Evolutionary conservation across 2,888 invertebrate species (phyloP).

Genomic region (Cantharis lateralis): DNA sequence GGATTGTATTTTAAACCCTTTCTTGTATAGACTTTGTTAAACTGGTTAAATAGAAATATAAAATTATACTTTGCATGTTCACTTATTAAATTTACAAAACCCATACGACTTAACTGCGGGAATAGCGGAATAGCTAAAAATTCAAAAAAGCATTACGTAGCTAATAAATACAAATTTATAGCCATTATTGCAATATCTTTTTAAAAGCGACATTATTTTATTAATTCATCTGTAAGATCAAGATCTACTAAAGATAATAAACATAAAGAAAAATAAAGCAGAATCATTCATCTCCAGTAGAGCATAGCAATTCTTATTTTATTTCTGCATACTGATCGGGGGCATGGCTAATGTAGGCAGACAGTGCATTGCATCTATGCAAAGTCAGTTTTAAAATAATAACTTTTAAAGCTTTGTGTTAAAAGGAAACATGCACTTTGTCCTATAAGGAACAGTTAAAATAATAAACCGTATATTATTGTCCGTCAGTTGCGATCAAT

Average conservation of each 20-base stretch:
- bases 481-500: not conserved
- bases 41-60: conserved; percentile 17
- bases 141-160: not conserved
- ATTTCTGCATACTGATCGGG: conserved; percentile 28
- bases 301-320: conserved; percentile 28
- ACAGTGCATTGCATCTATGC: conserved; percentile 21
- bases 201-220: not conserved
- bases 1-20: conserved; percentile 31
- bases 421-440: conserved; percentile 26
- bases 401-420: conserved; percentile 6
- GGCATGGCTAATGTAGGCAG: conserved; percentile 23
- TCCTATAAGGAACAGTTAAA: conserved; percentile 12
- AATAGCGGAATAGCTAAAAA: not conserved
- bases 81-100: not conserved
- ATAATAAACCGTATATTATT: not conserved
- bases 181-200: not conserved
- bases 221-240: conserved; percentile 17
- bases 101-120: not conserved
- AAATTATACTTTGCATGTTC: not conserved
- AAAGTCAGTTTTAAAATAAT: conserved; percentile 21
- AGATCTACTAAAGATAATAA: not conserved
- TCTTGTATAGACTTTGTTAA: conserved; percentile 24
- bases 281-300: conserved; percentile 30
- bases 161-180: not conserved
- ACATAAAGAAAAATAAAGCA: conserved; percentile 24